Percentiles rank a stretch among this genome's conserved stretches.
Evolutionary conservation across 2,113 vertebrate species (phyloP).

Genomic region (Hyaena hyaena): DNA sequence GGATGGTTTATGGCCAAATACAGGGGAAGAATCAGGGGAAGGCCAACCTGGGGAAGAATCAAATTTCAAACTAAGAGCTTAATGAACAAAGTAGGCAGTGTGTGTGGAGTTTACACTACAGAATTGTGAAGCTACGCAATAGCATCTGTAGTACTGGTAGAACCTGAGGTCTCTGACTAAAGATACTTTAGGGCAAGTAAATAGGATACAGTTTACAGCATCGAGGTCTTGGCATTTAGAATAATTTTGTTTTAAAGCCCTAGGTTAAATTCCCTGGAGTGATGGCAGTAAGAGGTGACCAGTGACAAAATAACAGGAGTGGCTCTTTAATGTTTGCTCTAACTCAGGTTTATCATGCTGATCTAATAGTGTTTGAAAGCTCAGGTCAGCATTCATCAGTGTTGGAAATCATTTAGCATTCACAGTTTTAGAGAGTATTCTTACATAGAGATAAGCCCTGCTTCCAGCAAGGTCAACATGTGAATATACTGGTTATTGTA

Average conservation of each 20-base stretch:
- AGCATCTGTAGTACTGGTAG: too few relatives aligned
- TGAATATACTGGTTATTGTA: not conserved
- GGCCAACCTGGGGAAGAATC: not conserved
- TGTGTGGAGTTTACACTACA: not conserved
- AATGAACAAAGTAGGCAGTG: not conserved
- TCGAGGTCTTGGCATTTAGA: not conserved
- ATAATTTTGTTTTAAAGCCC: not conserved
- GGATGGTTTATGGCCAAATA: not conserved
- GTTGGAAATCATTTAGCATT: not conserved
- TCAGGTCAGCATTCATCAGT: not conserved
- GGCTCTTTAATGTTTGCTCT: not conserved
- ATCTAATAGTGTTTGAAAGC: not conserved
- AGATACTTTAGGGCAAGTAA: slow-evolving; percentile 24
- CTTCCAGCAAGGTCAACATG: not conserved
- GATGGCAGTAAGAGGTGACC: not conserved
- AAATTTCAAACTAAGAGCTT: not conserved
- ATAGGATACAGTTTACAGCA: not conserved
- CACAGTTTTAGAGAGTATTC: not conserved
- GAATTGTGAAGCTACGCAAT: not conserved
- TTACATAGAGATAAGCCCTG: not conserved
- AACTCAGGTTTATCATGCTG: not conserved
- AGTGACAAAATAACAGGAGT: not conserved
- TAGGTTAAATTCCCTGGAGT: not conserved
- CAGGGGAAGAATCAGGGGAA: not conserved
- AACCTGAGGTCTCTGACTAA: not conserved